A percentile compares a stretch with the other conserved stretches of the same genome.
These are phyloP conservation scores for Acrossocheilus wenchowensis DNA, from an alignment of 2,797 vertebrate species.

Conservation along the genomic window DNA sequence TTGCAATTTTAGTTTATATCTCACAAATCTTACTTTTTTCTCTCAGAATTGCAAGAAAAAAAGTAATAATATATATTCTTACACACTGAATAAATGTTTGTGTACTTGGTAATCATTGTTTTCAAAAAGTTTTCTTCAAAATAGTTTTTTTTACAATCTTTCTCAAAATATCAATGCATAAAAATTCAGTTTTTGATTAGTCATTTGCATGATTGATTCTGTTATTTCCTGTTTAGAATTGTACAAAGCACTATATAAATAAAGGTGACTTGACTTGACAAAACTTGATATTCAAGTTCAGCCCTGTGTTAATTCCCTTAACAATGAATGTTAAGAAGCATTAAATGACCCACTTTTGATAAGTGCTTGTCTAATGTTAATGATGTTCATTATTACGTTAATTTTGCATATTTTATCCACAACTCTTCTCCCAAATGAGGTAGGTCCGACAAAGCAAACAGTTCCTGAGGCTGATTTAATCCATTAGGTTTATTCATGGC, in stretches of 20 bases:
- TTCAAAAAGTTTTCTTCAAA: too few relatives aligned
- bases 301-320: constrained; percentile 7
- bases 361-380: neutral
- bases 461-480: constrained; percentile 54
- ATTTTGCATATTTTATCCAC: constrained; percentile 34
- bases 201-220: neutral
- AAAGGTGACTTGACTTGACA: neutral
- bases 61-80: too few relatives aligned
- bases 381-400: neutral
- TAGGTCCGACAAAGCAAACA: constrained; percentile 47
- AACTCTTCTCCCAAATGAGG: constrained; percentile 41
- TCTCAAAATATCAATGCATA: neutral
- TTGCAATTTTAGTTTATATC: too few relatives aligned
- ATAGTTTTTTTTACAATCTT: too few relatives aligned
- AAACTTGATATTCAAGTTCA: constrained; percentile 17
- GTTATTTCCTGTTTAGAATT: neutral
- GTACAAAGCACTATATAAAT: neutral
- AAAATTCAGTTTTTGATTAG: neutral
- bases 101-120: too few relatives aligned
- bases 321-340: constrained; percentile 23
- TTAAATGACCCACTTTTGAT: constrained; percentile 6
- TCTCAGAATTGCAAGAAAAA: too few relatives aligned
- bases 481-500: constrained; percentile 58
- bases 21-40: too few relatives aligned
- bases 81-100: too few relatives aligned